These are phyloP conservation scores for Agrilus planipennis DNA, from an alignment of 1,140 invertebrate genomes.

Conservation along the genomic window DNA sequence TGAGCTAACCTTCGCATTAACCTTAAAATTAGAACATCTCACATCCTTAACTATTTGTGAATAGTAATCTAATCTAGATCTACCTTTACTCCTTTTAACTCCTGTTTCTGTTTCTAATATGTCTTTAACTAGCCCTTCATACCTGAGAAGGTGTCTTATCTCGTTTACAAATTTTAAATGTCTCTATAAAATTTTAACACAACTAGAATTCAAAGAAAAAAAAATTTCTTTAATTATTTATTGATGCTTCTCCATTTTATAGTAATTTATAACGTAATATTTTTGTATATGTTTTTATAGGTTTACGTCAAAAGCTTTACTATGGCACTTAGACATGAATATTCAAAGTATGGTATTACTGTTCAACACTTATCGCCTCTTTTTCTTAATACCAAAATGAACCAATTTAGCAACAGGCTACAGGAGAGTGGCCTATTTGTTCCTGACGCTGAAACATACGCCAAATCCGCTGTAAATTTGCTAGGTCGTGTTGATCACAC, in stretches of 20 bases:
- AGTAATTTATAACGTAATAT: neutral
- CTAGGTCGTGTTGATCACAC: constrained; percentile 65
- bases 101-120: neutral
- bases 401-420: constrained; percentile 63
- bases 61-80: no score
- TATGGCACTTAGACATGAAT: constrained; percentile 66
- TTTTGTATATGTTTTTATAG: constrained; percentile 32
- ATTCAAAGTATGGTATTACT: constrained; percentile 57
- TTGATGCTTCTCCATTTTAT: neutral
- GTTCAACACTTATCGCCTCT: constrained; percentile 78
- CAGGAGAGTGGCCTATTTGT: constrained; percentile 61
- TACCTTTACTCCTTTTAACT: no score
- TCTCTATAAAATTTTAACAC: neutral
- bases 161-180: neutral
- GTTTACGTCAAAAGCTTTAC: constrained; percentile 65
- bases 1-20: no score
- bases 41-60: no score
- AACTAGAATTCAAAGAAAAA: neutral
- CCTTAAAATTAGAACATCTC: no score
- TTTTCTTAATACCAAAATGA: constrained; percentile 85
- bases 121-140: neutral
- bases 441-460: constrained; percentile 65
- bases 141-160: neutral
- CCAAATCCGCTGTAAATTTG: constrained; percentile 63
- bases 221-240: neutral